phyloP scores from a whole-genome alignment of 2,113 vertebrate genomes.

The Bolborhynchus lineola region DNA sequence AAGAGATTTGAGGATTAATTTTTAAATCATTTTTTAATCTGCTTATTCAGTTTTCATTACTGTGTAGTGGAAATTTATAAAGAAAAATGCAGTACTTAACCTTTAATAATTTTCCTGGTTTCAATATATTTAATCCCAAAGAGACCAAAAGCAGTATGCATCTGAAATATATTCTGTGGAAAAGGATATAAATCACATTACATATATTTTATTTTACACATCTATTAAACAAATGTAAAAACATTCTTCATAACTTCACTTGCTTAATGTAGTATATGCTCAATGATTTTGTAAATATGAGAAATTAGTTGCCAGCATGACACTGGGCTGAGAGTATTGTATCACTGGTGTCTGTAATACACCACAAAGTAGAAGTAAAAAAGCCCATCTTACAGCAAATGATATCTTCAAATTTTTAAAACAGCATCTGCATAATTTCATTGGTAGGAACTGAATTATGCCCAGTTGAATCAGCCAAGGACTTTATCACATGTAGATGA shows the following conservation, averaged over 20 bases:
- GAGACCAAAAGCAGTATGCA: not conserved
- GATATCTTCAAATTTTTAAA: not conserved
- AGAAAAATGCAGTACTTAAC: constrained; percentile 70
- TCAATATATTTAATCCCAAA: constrained; percentile 53
- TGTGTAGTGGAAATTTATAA: constrained; percentile 64
- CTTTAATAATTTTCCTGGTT: constrained; percentile 69
- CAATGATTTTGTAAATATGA: not conserved
- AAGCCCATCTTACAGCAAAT: not conserved
- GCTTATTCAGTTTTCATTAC: constrained; percentile 74
- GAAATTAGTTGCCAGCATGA: not conserved
- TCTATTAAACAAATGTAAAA: not conserved
- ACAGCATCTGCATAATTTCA: not conserved
- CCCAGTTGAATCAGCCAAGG: not conserved
- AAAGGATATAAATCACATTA: not conserved
- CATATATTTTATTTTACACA: not conserved
- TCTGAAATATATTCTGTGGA: not conserved
- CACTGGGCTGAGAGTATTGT: not conserved
- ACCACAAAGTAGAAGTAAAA: not conserved
- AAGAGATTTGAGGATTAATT: constrained; percentile 78
- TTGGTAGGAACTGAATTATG: not conserved
- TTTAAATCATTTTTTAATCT: constrained; percentile 79
- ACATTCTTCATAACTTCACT: not conserved
- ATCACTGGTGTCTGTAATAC: not conserved
- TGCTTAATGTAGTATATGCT: not conserved
- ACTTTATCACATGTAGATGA: not conserved